Conservation (phyloP, 1,140 invertebrate genomes). For the Zaprionus ornatus region DNA sequence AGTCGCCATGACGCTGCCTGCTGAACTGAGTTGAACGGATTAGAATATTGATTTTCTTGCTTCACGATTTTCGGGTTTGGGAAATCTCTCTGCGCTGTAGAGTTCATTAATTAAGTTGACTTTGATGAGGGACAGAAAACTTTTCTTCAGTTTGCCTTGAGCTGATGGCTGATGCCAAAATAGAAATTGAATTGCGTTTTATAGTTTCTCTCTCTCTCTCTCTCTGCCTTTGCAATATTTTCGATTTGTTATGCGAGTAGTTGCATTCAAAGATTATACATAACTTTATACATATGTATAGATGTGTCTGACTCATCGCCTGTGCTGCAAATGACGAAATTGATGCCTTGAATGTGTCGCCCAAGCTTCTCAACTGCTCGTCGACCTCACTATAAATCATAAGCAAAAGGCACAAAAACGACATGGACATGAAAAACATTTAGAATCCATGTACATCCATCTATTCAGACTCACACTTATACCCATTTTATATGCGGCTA, state of each 20-base stretch:
- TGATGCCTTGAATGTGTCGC: constrained; percentile 13
- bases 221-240: constrained; percentile 42
- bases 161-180: background rate
- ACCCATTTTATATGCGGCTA: background rate
- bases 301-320: constrained; percentile 45
- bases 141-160: constrained; percentile 41
- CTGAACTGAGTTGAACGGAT: constrained; percentile 7
- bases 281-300: constrained; percentile 66
- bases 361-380: background rate
- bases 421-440: constrained; percentile 44
- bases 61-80: background rate
- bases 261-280: constrained; percentile 71
- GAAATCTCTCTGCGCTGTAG: background rate
- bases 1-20: constrained; percentile 56
- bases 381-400: constrained; percentile 40
- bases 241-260: constrained; percentile 58
- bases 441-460: constrained; percentile 44
- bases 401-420: constrained; percentile 54
- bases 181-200: background rate
- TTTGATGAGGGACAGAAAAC: constrained; percentile 71
- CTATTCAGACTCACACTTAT: background rate
- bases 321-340: constrained; percentile 36
- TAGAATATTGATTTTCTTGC: constrained; percentile 71
- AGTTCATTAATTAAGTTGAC: constrained; percentile 75
- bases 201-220: background rate